These are phyloP conservation scores for Felis chaus DNA, from an alignment of 2,113 vertebrate genomes.

Conservation along the genomic window DNA sequence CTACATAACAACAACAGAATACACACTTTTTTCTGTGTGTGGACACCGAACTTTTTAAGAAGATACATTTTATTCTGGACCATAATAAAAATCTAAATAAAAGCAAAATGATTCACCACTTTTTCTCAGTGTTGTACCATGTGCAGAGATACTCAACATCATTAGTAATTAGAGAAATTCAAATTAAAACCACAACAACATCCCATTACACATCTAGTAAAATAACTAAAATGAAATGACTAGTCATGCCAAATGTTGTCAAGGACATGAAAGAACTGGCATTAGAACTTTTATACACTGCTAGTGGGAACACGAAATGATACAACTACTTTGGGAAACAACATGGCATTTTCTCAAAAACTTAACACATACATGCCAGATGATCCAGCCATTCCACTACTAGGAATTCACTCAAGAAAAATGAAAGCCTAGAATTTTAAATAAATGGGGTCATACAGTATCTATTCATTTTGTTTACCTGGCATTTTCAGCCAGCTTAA, in stretches of 20 bases:
- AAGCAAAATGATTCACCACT: background rate
- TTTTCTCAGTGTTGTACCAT: background rate
- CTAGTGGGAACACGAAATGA: background rate
- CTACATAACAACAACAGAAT: background rate
- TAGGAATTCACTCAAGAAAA: background rate
- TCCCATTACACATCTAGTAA: background rate
- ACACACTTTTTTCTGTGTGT: background rate
- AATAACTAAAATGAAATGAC: background rate
- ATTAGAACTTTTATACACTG: background rate
- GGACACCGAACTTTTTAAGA: background rate
- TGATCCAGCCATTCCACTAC: background rate
- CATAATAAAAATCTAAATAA: background rate
- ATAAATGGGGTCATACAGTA: background rate
- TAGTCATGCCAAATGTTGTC: background rate
- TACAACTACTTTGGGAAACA: too few relatives aligned
- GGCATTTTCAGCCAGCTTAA: background rate
- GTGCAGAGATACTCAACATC: background rate
- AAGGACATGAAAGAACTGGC: background rate
- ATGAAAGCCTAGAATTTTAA: background rate
- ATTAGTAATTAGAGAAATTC: background rate
- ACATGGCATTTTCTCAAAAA: background rate
- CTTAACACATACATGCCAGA: background rate
- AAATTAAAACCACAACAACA: background rate
- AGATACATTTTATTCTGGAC: background rate
- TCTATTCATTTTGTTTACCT: too few relatives aligned